phyloP scores from a whole-genome alignment of 2,113 vertebrate genomes.

The Cichladusa arquata region DNA sequence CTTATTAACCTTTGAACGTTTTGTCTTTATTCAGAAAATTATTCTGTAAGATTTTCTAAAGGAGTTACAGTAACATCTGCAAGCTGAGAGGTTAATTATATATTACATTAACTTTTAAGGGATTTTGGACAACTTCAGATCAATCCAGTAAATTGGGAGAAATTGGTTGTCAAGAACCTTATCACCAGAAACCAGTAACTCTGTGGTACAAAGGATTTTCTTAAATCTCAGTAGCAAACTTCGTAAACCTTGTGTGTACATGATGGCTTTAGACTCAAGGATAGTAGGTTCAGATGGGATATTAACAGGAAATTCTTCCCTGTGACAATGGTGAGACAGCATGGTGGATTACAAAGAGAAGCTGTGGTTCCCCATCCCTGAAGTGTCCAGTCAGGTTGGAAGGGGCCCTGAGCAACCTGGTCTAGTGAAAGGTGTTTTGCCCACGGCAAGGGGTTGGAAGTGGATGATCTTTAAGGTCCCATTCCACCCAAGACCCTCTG shows the following conservation, averaged over 20 bases:
- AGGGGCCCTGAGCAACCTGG: not conserved
- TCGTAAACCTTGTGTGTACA: fast-evolving
- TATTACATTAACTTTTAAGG: not conserved
- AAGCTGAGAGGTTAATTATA: not conserved
- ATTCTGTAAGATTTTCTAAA: not conserved
- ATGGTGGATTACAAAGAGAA: not conserved
- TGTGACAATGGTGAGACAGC: not conserved
- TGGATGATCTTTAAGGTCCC: not conserved
- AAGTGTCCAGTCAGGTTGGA: not conserved
- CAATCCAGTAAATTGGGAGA: not conserved
- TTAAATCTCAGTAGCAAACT: not conserved
- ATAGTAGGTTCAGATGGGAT: no score
- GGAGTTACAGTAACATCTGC: not conserved
- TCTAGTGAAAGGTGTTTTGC: not conserved
- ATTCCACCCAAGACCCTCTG: not conserved
- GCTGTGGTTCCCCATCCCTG: not conserved
- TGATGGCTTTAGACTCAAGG: not conserved
- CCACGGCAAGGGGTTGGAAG: not conserved
- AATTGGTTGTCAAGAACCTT: fast-evolving
- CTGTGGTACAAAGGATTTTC: not conserved
- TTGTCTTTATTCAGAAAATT: not conserved
- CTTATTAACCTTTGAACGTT: not conserved
- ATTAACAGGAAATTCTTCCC: not conserved
- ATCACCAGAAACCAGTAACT: not conserved
- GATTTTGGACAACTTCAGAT: not conserved